A percentile compares a stretch with the other conserved stretches of the same genome.
Conservation (phyloP, 1,140 invertebrate species). For the Drosophila pseudoananassae region DNA sequence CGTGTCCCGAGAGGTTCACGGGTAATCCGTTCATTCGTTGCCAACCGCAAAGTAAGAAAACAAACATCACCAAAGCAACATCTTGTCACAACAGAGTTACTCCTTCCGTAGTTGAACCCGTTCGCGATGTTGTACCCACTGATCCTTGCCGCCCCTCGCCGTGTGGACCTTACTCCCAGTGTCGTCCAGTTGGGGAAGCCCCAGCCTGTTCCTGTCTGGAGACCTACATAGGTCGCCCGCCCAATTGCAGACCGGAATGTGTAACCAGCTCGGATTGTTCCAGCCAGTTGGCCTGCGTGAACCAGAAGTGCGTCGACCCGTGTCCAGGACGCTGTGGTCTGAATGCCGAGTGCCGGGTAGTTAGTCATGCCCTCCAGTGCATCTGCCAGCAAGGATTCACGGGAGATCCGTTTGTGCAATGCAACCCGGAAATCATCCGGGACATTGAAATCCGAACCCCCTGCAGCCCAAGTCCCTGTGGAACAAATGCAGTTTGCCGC, state of each 20-base stretch:
- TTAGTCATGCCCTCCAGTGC: constrained; percentile 92
- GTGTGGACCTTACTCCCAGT: constrained; percentile 90
- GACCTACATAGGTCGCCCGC: constrained; percentile 91
- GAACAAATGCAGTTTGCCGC: constrained; percentile 89
- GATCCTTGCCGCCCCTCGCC: constrained; percentile 90
- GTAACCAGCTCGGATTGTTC: constrained; percentile 91
- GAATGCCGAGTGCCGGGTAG: constrained; percentile 91
- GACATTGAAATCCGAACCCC: constrained; percentile 84
- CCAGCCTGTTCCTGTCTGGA: constrained; percentile 90
- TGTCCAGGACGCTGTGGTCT: constrained; percentile 92
- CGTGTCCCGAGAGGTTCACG: constrained; percentile 89
- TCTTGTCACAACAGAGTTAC: neutral
- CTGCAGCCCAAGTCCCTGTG: constrained; percentile 90
- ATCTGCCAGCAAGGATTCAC: constrained; percentile 89
- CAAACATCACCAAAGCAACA: neutral
- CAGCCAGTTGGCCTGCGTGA: constrained; percentile 90
- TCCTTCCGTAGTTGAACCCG: constrained; percentile 82
- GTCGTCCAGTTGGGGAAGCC: constrained; percentile 86
- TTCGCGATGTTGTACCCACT: constrained; percentile 70
- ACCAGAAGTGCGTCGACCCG: constrained; percentile 91
- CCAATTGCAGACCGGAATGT: constrained; percentile 92
- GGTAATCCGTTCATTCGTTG: constrained; percentile 92
- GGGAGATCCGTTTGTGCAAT: constrained; percentile 90
- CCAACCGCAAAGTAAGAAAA: constrained; percentile 83
- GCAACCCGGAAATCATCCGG: constrained; percentile 84